Evolutionary conservation across 2,113 vertebrate species (phyloP), one percentile per base, ranked within the genome.

Genomic region (Pollachius pollachius): DNA sequence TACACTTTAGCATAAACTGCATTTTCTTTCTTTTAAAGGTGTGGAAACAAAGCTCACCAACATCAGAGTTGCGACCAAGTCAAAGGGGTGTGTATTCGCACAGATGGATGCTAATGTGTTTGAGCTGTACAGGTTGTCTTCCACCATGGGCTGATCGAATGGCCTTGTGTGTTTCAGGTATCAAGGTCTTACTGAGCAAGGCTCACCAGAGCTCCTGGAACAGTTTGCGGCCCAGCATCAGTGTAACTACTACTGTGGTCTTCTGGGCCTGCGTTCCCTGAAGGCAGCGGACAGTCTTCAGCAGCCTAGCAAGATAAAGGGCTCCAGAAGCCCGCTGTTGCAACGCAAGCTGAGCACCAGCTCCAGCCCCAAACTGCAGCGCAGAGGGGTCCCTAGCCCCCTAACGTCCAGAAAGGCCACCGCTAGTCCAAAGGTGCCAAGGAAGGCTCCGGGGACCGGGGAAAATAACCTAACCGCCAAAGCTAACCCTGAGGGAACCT

Each of bases 41-140:
- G 95, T 95, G 77, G 95, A 93, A 76, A 89, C 89, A 84, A 98
- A 96, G 88, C 85, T 98, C 77, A 98, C 97, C 2, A 95, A 97
- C 0, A 88, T 99, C 65, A 88, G 86, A 84, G 95, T 98, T 0
- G 96, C 90, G 60, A 97, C 95, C 79, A 98, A 94, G 84, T 90
- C 94, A 52, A 96, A 93, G 87, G 96, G 97, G 97, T 97, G 86
- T 83, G 95, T 94, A 78, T 81, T 59, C 30, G 1, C 19, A 54
- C 23, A 11, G 23, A 21, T 13, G 4, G 9, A 25, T 62, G 19
- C 60, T 13, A 9, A 62, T 15, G 60, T 62, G 60, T 15, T 2
- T 27, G 60, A 15, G 60, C 23, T 15, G 41, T 1, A 48, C 41
- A 48, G 2, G 41, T 48, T 48, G 41, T 12, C 41, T 48, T 48